phyloP scores from a whole-genome alignment of 2,113 vertebrate genomes.

The Apaloderma vittatum region DNA sequence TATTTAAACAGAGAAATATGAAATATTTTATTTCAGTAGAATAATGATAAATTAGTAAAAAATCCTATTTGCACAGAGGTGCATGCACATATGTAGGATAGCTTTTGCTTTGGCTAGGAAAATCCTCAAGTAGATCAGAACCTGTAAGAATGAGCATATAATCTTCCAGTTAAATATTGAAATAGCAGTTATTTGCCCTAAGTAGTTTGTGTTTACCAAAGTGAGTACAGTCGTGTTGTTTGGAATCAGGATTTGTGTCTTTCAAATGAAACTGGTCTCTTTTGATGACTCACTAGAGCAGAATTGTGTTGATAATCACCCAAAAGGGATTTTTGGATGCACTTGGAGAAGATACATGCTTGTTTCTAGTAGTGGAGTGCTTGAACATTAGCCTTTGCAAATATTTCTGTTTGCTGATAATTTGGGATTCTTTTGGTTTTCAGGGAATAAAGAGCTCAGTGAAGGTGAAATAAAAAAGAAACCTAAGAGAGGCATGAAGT shows the following conservation, averaged over 20 bases:
- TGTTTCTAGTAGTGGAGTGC: not conserved
- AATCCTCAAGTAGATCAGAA: not conserved
- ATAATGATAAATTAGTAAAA: not conserved
- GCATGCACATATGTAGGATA: rapidly evolving
- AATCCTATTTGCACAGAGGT: not conserved
- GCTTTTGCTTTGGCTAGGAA: not conserved
- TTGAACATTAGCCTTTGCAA: not conserved
- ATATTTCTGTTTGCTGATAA: not conserved
- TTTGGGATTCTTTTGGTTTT: not conserved
- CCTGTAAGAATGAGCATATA: rapidly evolving
- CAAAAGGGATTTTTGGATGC: not conserved
- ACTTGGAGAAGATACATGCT: not conserved
- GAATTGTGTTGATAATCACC: not conserved
- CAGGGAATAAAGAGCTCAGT: not conserved
- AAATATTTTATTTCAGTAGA: not conserved
- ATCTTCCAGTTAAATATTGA: not conserved
- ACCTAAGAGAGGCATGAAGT: not conserved
- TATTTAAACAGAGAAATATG: not conserved
- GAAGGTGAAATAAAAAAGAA: not conserved
- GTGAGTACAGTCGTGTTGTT: not conserved
- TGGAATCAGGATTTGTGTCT: not conserved
- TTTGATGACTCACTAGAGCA: not conserved
- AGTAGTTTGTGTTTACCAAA: not conserved
- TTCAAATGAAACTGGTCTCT: not conserved
- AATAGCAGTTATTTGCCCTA: not conserved